A percentile compares a stretch with the other conserved stretches of the same genome.
phyloP scores from a whole-genome alignment of 2,888 invertebrate species.

The Melanargia galathea region DNA sequence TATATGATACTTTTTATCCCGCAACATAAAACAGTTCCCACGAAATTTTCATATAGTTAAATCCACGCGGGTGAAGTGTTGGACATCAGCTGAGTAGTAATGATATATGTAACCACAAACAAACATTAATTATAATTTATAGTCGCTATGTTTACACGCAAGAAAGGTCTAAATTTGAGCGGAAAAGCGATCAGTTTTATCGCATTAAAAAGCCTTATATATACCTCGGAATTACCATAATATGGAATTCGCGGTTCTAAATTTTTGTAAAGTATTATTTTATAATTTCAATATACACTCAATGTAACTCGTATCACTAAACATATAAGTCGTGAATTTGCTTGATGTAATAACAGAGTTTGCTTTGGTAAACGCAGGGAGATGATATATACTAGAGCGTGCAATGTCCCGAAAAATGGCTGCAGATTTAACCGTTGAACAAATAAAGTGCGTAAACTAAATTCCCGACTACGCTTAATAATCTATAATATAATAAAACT shows the following conservation, averaged over 20 bases:
- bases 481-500: no score
- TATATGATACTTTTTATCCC: no score
- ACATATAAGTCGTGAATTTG: not conserved
- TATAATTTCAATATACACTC: not conserved
- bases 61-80: no score
- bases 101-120: not conserved
- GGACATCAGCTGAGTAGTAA: not conserved
- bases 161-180: conserved; percentile 22
- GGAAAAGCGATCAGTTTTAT: conserved; percentile 25
- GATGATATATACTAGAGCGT: not conserved
- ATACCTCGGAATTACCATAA: not conserved
- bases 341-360: not conserved
- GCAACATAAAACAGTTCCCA: no score
- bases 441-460: no score
- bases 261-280: conserved; percentile 12
- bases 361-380: not conserved
- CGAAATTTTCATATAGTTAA: no score
- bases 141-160: not conserved
- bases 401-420: not conserved
- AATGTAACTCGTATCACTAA: not conserved
- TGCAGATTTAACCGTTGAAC: not conserved
- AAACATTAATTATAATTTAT: conserved; percentile 17
- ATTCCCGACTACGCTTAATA: no score
- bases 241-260: conserved; percentile 5
- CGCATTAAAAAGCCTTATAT: conserved; percentile 22